phyloP scores from a whole-genome alignment of 1,140 invertebrate species.

The Aphaenogaster floridana region DNA sequence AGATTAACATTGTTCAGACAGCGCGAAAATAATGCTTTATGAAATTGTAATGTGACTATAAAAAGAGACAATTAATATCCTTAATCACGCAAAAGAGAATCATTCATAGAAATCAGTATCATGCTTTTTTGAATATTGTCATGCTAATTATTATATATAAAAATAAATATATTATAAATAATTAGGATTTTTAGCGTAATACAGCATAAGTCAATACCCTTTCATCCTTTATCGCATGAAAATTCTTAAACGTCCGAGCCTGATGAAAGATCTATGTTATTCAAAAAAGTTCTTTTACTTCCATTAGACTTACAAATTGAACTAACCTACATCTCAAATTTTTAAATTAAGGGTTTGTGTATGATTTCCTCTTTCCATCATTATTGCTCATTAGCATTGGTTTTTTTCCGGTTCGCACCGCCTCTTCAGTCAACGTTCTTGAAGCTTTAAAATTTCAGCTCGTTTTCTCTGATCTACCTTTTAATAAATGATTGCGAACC shows the following conservation, averaged over 20 bases:
- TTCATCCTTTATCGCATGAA: conserved; percentile 11
- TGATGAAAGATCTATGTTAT: conserved; percentile 34
- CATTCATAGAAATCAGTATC: conserved; percentile 9
- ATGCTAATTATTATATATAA: background rate
- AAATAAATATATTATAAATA: conserved; percentile 17
- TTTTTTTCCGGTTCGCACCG: conserved; percentile 23
- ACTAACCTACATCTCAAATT: conserved; percentile 52
- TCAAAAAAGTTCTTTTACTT: conserved; percentile 53
- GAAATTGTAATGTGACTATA: background rate
- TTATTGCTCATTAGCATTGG: background rate
- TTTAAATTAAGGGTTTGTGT: conserved; percentile 64
- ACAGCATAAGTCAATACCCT: conserved; percentile 8
- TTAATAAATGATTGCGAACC: conserved; percentile 64
- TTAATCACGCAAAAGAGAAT: background rate
- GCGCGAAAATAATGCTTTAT: conserved; percentile 6
- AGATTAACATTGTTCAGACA: background rate
- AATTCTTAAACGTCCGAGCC: background rate
- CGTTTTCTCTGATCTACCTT: conserved; percentile 63
- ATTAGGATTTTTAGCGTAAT: conserved; percentile 40
- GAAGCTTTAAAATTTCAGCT: conserved; percentile 41
- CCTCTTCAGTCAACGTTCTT: conserved; percentile 14
- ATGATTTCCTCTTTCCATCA: conserved; percentile 45
- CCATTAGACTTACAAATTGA: conserved; percentile 50
- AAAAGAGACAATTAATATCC: background rate
- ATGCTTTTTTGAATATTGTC: background rate